A percentile compares a stretch with the other conserved stretches of the same genome.
phyloP scores from a whole-genome alignment of 1,140 invertebrate species.

The Drosophila ercepeae region DNA sequence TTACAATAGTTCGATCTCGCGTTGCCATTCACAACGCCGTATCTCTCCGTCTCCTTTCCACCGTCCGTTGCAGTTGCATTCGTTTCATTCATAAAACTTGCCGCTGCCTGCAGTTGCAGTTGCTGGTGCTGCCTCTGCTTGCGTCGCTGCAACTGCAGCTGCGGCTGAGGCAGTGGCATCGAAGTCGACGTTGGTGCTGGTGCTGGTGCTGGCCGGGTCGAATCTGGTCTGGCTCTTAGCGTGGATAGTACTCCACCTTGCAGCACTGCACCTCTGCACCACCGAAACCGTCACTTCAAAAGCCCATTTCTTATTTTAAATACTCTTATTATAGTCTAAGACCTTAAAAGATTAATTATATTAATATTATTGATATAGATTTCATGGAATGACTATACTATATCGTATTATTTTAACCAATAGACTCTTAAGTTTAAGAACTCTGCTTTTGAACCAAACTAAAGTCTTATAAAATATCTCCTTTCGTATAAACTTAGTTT shows the following conservation, averaged over 20 bases:
- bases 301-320: conserved; percentile 18
- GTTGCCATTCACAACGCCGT: conserved; percentile 62
- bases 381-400: no score
- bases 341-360: no score
- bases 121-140: neutral
- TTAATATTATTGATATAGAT: no score
- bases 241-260: conserved; percentile 1
- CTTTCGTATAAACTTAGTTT: no score
- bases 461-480: no score
- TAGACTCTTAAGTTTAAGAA: no score
- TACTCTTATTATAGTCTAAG: conserved; percentile 26
- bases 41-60: conserved; percentile 12
- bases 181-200: neutral
- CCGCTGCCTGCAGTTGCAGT: conserved; percentile 16
- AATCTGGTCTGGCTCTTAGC: conserved; percentile 41
- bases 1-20: conserved; percentile 79
- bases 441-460: no score
- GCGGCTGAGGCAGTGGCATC: neutral
- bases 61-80: conserved; percentile 34
- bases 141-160: neutral
- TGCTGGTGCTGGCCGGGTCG: conserved; percentile 5
- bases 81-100: conserved; percentile 59
- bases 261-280: conserved; percentile 32
- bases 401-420: no score
- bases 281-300: conserved; percentile 34